Base-by-base conservation (phyloP, 37 sponge, comb jelly and placozoan genomes). In the Beroe ovata region DNA sequence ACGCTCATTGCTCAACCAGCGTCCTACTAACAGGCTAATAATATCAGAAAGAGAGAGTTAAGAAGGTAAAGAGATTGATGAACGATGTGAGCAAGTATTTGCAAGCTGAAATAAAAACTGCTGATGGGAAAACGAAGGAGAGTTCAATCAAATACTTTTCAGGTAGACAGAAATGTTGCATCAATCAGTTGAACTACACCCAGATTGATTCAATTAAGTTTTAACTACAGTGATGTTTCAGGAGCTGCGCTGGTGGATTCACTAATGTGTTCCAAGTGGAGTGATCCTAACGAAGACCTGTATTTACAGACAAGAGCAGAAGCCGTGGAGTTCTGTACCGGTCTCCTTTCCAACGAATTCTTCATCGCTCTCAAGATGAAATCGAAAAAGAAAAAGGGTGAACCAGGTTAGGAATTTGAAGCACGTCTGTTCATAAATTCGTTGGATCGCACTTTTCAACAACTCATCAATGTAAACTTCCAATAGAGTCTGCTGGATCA, bases 61-160 rank as follows among this genome's bases (percentile, higher is more conserved):
- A 77, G 47, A 77, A 77, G 84, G 41, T 77, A 20, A 77, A 77
- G 25, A 39, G 54, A 54, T 42, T 77, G 23, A 77, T 77, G 84
- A 42, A 77, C 28, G 84, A 77, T 21, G 84, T 77, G 16, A 42
- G 84, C 54, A 77, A 42, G 38, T 77, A 77, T 42, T 25, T 77
- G 47, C 84, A 77, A 23, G 41, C 2, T 77, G 84, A 77, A 54
- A 42, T 36, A 16, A 36, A 30, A 16, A 77, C 84, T n/a, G 23
- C 33, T 19, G 84, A 77, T 6, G 84, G 84, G 8, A 77, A 77
- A 77, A 77, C 84, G 28, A 77, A 77, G 25, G 84, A 77, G 26
- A 77, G 33, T 1, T 42, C 42, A 1, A 77, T 77, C 47, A 39
- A 77, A 77, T 77, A 77, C 38, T 77, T 77, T 29, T 77, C 84